Conservation (phyloP, 2,888 invertebrate species). For the Amaurobius ferox region DNA sequence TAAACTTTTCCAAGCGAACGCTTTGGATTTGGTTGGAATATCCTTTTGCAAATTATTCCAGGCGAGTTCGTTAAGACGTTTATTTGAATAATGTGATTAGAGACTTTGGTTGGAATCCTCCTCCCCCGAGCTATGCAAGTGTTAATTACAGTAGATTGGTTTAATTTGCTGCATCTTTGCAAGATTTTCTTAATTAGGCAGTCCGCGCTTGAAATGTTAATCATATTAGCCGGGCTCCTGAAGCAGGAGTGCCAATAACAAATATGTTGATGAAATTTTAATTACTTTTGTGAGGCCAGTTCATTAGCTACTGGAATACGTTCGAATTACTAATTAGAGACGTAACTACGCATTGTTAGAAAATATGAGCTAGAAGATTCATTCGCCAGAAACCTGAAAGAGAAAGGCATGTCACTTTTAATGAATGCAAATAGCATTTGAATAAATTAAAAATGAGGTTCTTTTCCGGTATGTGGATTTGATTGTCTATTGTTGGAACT, state of each 20-base stretch:
- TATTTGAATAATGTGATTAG: constrained; percentile 63
- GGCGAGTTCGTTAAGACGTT: constrained; percentile 59
- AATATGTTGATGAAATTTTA: constrained; percentile 63
- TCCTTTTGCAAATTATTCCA: constrained; percentile 56
- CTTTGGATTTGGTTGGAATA: constrained; percentile 45
- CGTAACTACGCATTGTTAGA: neutral
- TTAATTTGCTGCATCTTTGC: constrained; percentile 58
- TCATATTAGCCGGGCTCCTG: constrained; percentile 41
- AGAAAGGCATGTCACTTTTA: neutral
- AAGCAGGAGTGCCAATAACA: constrained; percentile 16
- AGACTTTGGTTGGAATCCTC: constrained; percentile 5
- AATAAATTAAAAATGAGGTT: neutral
- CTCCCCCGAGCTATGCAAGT: neutral
- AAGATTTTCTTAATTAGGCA: constrained; percentile 54
- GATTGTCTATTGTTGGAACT: neutral
- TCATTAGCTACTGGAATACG: constrained; percentile 14
- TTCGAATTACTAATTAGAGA: constrained; percentile 11
- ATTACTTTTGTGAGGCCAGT: constrained; percentile 36
- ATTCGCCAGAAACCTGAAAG: neutral
- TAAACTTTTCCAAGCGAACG: constrained; percentile 48
- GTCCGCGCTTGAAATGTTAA: constrained; percentile 45
- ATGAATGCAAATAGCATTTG: constrained; percentile 12
- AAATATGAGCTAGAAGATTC: neutral
- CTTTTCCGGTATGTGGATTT: neutral
- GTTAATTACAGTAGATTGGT: constrained; percentile 61